Evolutionary conservation across 2,797 vertebrate species (phyloP).

Genomic region (Sebastes diploproa): DNA sequence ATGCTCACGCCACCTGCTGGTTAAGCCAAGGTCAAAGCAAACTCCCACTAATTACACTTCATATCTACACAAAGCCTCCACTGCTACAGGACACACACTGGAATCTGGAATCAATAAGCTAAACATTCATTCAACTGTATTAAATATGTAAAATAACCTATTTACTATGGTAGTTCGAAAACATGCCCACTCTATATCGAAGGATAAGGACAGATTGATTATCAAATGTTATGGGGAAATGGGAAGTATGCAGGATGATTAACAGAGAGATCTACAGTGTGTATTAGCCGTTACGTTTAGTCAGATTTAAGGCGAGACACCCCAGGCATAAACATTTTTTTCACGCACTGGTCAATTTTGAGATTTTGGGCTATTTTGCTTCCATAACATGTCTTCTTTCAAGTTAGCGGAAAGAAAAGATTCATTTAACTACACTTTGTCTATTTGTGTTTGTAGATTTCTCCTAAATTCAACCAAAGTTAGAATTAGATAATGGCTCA

Average conservation of each 20-base stretch:
- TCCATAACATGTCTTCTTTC: too few species aligned
- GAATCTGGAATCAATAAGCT: not conserved
- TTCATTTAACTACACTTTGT: too few species aligned
- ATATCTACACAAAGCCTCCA: not conserved
- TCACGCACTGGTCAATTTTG: too few species aligned
- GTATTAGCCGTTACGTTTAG: not conserved
- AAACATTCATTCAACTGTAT: not conserved
- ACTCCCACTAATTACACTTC: constrained; percentile 13
- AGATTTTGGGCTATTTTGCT: too few species aligned
- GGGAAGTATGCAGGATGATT: not conserved
- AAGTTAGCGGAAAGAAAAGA: too few species aligned
- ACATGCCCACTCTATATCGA: not conserved
- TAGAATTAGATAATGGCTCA: too few species aligned
- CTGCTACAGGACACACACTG: not conserved
- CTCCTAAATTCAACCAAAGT: too few species aligned
- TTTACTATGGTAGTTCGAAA: not conserved
- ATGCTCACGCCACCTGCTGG: constrained; percentile 73
- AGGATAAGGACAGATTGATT: not conserved
- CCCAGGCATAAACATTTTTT: too few species aligned
- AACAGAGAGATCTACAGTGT: not conserved
- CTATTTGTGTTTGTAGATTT: too few species aligned
- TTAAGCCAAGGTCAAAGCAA: constrained; percentile 40
- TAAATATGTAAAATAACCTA: not conserved
- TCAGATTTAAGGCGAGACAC: too few species aligned
- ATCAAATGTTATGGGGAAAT: too few species aligned